Evolutionary conservation across 1,140 invertebrate species (phyloP).

Genomic region (Zaprionus ornatus): DNA sequence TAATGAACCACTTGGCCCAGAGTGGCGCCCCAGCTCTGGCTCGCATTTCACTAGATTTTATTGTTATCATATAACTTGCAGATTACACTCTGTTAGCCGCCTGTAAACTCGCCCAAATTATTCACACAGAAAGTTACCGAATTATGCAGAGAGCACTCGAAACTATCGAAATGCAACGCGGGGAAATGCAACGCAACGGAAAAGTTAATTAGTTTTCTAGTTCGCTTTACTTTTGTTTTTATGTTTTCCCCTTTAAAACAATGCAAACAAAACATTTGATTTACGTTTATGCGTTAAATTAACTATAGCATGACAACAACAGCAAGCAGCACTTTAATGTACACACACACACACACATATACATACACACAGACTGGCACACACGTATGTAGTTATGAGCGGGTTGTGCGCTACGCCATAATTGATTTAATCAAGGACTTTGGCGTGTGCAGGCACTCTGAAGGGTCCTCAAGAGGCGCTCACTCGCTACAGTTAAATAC

Average conservation of each 20-base stretch:
- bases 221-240: neutral
- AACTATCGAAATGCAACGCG: neutral
- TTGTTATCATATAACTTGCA: conserved; percentile 31
- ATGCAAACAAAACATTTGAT: neutral
- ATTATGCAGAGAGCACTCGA: conserved; percentile 18
- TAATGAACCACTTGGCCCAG: conserved; percentile 6
- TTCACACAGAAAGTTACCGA: conserved; percentile 27
- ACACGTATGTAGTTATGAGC: neutral
- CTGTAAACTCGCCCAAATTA: conserved; percentile 23
- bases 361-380: neutral
- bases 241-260: neutral
- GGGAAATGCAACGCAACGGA: neutral
- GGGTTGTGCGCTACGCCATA: conserved; percentile 6
- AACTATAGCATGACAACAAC: neutral
- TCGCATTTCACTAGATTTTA: conserved; percentile 28
- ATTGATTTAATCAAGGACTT: conserved; percentile 24
- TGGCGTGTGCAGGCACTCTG: neutral
- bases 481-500: neutral
- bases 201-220: conserved; percentile 34
- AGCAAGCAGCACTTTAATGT: neutral
- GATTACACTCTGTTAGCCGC: conserved; percentile 22
- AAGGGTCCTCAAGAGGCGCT: neutral
- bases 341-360: neutral
- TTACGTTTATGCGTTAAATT: conserved; percentile 18
- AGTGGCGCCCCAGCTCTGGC: neutral